Evolutionary conservation across 2,113 vertebrate species (phyloP).

Genomic region (Copsychus sechellarum): DNA sequence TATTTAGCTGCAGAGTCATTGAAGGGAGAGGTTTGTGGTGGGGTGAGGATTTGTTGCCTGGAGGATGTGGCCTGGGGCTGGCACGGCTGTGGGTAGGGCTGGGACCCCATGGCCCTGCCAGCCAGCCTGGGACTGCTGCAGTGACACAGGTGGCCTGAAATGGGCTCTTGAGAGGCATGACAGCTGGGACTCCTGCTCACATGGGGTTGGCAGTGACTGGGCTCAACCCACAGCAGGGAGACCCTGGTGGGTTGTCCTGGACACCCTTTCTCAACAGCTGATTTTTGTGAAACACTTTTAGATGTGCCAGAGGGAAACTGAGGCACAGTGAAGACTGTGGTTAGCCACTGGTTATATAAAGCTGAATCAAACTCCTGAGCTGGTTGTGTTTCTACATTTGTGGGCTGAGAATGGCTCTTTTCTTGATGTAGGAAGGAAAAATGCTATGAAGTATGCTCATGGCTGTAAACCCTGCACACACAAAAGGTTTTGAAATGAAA

Average conservation of each 20-base stretch:
- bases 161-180: rapidly evolving
- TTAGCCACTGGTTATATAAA: background rate
- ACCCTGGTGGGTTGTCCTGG: background rate
- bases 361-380: background rate
- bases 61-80: rapidly evolving
- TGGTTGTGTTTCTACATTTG: background rate
- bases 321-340: background rate
- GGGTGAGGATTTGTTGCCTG: rapidly evolving
- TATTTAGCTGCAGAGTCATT: background rate
- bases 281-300: background rate
- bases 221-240: rapidly evolving
- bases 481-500: background rate
- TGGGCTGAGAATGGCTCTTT: background rate
- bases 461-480: background rate
- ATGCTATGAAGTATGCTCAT: rapidly evolving
- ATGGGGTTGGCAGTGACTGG: too few relatives aligned
- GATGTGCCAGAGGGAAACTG: rapidly evolving
- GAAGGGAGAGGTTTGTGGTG: rapidly evolving
- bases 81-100: rapidly evolving
- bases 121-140: too few relatives aligned
- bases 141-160: rapidly evolving
- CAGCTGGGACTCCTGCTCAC: rapidly evolving
- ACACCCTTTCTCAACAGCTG: background rate
- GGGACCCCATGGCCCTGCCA: background rate
- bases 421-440: background rate